Conservation (phyloP, 2,113 vertebrate genomes). For the Phyllostomus hastatus region DNA sequence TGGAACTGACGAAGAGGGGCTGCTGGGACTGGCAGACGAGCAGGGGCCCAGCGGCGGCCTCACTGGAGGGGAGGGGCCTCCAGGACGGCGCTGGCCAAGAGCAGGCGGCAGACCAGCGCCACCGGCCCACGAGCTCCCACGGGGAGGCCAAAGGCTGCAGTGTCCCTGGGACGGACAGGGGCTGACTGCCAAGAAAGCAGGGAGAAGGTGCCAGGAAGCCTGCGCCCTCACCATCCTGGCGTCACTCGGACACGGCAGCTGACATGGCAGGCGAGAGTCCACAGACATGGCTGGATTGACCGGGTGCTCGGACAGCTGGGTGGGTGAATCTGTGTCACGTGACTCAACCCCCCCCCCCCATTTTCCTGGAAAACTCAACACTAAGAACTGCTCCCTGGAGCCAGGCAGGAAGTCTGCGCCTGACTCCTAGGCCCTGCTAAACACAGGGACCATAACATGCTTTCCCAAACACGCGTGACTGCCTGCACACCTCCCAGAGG, state of each 20-base stretch:
- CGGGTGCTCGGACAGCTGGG: not conserved
- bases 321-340: not conserved
- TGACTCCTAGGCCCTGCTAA: not conserved
- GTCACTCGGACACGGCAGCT: not conserved
- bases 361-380: not conserved
- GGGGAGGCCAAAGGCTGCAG: too few relatives aligned
- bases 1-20: too few relatives aligned
- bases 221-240: not conserved
- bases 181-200: not conserved
- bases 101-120: too few relatives aligned
- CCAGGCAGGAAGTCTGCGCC: not conserved
- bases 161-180: too few relatives aligned
- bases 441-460: not conserved
- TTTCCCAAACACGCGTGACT: not conserved
- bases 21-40: too few relatives aligned
- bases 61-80: too few relatives aligned
- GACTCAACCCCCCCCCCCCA: too few relatives aligned
- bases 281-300: too few relatives aligned
- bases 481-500: not conserved
- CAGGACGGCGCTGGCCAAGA: too few relatives aligned
- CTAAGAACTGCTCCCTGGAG: not conserved
- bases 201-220: not conserved
- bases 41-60: too few relatives aligned
- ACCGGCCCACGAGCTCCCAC: too few relatives aligned
- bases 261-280: not conserved